A percentile compares a stretch with the other conserved stretches of the same genome.
Conservation (phyloP, 53 echinoderm and acorn worm species). For the Patiria pectinifera region DNA sequence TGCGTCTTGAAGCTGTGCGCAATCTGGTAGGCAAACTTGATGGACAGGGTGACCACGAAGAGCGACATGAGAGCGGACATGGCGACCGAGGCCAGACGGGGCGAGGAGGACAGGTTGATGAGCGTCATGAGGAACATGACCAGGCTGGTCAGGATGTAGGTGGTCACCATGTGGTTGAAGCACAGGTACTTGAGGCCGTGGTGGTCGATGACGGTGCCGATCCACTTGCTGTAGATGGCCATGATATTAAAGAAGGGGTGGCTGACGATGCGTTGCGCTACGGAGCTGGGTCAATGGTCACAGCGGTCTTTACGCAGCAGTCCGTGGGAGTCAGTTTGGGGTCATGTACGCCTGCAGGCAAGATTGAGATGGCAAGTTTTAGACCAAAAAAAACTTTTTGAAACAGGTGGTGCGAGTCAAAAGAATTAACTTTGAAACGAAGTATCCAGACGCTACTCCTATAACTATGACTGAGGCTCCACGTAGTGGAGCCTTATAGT, state of each 20-base stretch:
- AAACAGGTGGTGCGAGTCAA: not conserved
- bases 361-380: not conserved
- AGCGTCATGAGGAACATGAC: slow-evolving; percentile 87
- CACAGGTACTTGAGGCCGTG: slow-evolving; percentile 91
- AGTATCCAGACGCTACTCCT: no score
- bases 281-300: slow-evolving; percentile 1
- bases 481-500: no score
- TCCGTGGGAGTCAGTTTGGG: not conserved
- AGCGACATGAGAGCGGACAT: slow-evolving; percentile 90
- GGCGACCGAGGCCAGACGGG: slow-evolving; percentile 83
- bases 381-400: not conserved
- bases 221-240: slow-evolving; percentile 90
- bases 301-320: not conserved
- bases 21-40: slow-evolving; percentile 94
- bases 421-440: no score
- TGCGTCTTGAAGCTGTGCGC: slow-evolving; percentile 92
- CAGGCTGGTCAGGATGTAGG: slow-evolving; percentile 92
- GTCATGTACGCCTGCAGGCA: not conserved
- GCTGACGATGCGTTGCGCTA: not conserved
- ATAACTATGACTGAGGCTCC: no score
- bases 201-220: slow-evolving; percentile 90
- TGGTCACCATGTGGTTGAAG: slow-evolving; percentile 96
- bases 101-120: slow-evolving; percentile 83
- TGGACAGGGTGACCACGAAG: slow-evolving; percentile 88
- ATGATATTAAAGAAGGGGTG: slow-evolving; percentile 43